Conservation (phyloP, 2,113 vertebrate species). For the Onychostruthus taczanowskii region DNA sequence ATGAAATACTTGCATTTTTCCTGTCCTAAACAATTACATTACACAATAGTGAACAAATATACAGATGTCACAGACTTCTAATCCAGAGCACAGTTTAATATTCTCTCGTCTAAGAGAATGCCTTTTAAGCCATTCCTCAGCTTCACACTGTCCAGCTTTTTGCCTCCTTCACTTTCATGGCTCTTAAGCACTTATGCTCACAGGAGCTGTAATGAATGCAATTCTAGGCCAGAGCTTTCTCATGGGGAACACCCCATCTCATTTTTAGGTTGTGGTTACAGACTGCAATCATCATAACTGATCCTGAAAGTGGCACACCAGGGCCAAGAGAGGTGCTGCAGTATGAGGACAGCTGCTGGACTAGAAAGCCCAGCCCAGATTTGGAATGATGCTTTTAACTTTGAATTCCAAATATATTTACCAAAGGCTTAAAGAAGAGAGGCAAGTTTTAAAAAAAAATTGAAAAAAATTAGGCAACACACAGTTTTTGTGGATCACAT, state of each 20-base stretch:
- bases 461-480: neutral
- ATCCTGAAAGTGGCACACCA: neutral
- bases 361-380: neutral
- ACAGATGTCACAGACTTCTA: neutral
- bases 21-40: neutral
- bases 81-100: neutral
- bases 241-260: neutral
- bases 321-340: neutral
- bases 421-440: neutral
- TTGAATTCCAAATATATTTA: neutral
- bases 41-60: neutral
- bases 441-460: neutral
- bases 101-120: neutral
- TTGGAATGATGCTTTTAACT: conserved; percentile 1
- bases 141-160: neutral
- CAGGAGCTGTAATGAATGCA: neutral
- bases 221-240: neutral
- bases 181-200: neutral
- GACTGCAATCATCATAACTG: neutral
- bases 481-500: neutral
- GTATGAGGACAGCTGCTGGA: neutral
- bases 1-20: neutral
- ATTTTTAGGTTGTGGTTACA: neutral
- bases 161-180: neutral
- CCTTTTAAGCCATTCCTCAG: neutral